Evolutionary conservation across 2,888 invertebrate genomes (phyloP).

Genomic region (Harpalus rubripes): DNA sequence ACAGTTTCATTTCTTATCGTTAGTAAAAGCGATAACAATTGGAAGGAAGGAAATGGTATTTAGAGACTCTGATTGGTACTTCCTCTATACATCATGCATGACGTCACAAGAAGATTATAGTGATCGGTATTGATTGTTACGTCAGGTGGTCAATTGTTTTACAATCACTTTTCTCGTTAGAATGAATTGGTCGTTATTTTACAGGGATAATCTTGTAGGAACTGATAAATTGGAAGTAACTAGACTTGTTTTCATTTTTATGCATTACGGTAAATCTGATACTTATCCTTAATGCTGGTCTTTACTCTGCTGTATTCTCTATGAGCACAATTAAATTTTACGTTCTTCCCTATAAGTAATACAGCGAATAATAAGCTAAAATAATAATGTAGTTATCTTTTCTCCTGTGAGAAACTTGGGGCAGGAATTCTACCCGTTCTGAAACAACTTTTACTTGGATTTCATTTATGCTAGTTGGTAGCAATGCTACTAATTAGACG

Average conservation of each 20-base stretch:
- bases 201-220: not conserved
- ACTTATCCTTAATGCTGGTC: conserved; percentile 2
- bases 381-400: conserved; percentile 7
- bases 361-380: not conserved
- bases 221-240: not conserved
- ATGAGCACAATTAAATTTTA: conserved; percentile 1
- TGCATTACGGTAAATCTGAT: not conserved
- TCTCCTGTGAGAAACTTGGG: not conserved
- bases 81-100: conserved; percentile 31
- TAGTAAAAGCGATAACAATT: conserved; percentile 44
- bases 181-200: not conserved
- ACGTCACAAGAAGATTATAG: conserved; percentile 30
- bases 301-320: conserved; percentile 2
- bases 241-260: not conserved
- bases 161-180: conserved; percentile 45
- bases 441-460: not conserved
- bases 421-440: not conserved
- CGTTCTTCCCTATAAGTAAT: conserved; percentile 5
- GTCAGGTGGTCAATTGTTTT: conserved; percentile 33
- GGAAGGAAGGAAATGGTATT: conserved; percentile 55
- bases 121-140: conserved; percentile 36
- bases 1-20: conserved; percentile 35
- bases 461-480: not conserved
- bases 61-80: conserved; percentile 33
- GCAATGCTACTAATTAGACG: not conserved